Base-by-base conservation (phyloP, 2,113 vertebrate species). In the Struthidea cinerea region DNA sequence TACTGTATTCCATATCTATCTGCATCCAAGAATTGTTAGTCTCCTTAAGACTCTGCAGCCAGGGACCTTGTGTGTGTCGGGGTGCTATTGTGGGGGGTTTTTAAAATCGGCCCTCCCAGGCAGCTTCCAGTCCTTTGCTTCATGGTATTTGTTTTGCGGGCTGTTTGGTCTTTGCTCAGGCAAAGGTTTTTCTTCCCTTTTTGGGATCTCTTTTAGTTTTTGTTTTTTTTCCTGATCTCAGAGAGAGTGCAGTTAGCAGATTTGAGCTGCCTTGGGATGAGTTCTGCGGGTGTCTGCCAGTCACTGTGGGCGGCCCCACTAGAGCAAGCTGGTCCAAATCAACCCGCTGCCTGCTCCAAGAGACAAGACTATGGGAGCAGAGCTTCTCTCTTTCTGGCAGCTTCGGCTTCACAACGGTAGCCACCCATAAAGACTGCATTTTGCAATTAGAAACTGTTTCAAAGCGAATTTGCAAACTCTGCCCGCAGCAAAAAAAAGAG, bases 91-190 rank as follows among this genome's bases (percentile, higher is more conserved):
- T 13, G 21, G 5, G 5, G 12, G 2, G 5, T 37, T 53, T 73
- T 63, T 42, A 37, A 37, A 63, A 37, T 7, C 2, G 0, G 17
- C 18, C 39, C 27, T 44, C 21, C 33, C 21, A 61, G 22, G 33
- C 17, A 46, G 21, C 22, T 63, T 52, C 33, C 0, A 0, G 30
- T 28, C 35, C 23, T 37, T 44, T 73, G 21, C 11, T 0, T 0
- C 0, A 0, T 18, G 17, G 33, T 33, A 46, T 53, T 73, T 53
- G 27, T 37, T 63, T 73, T 26, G 16, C 0, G 0, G 37, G 27
- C 7, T 61, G 7, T 32, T 44, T 11, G 39, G 39, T 46, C 27
- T 53, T 73, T 37, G 21, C 10, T 32, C 32, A 37, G 56, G 33
- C 8, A 32, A 52, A 84, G 47, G 13, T 6, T 61, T 53, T 32